Percentiles rank a stretch among this genome's conserved stretches.
phyloP scores from a whole-genome alignment of 2,888 invertebrate genomes.

The Leptothorax acervorum region DNA sequence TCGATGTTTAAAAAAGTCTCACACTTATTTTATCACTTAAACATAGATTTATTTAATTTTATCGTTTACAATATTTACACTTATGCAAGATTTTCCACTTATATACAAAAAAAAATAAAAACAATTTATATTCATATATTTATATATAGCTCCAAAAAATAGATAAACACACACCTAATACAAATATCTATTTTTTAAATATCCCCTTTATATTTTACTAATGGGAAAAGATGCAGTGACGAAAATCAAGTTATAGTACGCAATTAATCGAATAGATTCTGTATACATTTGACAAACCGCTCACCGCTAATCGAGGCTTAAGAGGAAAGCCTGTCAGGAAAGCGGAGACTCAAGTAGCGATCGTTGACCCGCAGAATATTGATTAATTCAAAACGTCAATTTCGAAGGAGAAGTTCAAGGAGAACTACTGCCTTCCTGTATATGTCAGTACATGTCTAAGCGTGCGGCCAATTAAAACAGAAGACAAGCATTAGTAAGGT shows the following conservation, averaged over 20 bases:
- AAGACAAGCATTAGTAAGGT: not conserved
- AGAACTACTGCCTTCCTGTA: not conserved
- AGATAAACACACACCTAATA: not conserved
- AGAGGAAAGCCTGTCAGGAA: not conserved
- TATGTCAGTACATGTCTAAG: not conserved
- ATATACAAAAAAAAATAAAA: not conserved
- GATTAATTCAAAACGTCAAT: conserved; percentile 20
- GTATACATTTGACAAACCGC: not conserved
- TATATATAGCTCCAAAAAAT: not conserved
- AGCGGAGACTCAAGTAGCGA: not conserved
- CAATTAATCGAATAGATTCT: conserved; percentile 5
- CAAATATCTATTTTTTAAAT: not conserved
- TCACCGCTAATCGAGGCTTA: not conserved
- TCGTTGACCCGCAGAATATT: conserved; percentile 28
- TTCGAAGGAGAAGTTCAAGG: conserved; percentile 29
- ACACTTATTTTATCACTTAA: not conserved
- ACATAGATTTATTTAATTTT: not conserved
- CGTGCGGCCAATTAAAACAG: not conserved
- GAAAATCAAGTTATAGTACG: not conserved
- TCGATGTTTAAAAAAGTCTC: not conserved
- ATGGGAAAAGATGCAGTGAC: not conserved
- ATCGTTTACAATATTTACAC: not conserved
- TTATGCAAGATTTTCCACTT: not conserved
- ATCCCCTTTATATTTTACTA: not conserved
- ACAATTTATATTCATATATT: not conserved